These are phyloP conservation scores for Hirundichthys speculiger DNA, from an alignment of 2,113 vertebrate genomes.

Conservation along the genomic window DNA sequence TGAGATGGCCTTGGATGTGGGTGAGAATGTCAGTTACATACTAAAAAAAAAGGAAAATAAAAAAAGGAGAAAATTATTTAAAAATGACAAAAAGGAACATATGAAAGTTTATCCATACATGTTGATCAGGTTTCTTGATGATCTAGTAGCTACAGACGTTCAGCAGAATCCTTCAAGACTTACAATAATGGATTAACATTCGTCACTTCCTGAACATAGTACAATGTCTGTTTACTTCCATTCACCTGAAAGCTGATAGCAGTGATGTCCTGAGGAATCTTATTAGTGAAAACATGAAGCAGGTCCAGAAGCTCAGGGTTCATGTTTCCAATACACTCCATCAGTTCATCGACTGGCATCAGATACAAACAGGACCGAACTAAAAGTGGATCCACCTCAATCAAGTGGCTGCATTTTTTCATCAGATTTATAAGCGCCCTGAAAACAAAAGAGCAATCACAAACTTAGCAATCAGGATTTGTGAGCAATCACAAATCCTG, in stretches of 20 bases:
- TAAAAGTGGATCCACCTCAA: slow-evolving; percentile 74
- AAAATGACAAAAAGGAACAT: background rate
- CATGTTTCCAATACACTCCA: slow-evolving; percentile 59
- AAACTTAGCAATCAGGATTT: no score
- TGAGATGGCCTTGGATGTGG: slow-evolving; percentile 60
- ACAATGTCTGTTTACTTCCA: background rate
- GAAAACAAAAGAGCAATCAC: background rate
- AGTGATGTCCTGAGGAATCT: background rate
- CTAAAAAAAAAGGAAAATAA: slow-evolving; percentile 53
- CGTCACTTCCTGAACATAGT: background rate
- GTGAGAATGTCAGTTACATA: slow-evolving; percentile 47
- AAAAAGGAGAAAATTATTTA: background rate
- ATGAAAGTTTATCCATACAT: no score
- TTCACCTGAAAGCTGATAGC: slow-evolving; percentile 31
- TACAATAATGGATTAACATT: background rate
- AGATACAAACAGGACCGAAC: slow-evolving; percentile 84
- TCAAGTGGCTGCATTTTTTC: slow-evolving; percentile 70
- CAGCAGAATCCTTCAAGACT: background rate
- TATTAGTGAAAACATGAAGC: slow-evolving; percentile 70
- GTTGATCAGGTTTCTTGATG: no score
- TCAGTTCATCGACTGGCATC: slow-evolving; percentile 71
- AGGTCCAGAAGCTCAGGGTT: slow-evolving; percentile 71
- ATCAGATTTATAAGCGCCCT: slow-evolving; percentile 75
- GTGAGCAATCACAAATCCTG: no score
- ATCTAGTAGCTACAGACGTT: background rate